Conservation (phyloP, 2,888 invertebrate genomes). For the Chloromyia formosa region DNA sequence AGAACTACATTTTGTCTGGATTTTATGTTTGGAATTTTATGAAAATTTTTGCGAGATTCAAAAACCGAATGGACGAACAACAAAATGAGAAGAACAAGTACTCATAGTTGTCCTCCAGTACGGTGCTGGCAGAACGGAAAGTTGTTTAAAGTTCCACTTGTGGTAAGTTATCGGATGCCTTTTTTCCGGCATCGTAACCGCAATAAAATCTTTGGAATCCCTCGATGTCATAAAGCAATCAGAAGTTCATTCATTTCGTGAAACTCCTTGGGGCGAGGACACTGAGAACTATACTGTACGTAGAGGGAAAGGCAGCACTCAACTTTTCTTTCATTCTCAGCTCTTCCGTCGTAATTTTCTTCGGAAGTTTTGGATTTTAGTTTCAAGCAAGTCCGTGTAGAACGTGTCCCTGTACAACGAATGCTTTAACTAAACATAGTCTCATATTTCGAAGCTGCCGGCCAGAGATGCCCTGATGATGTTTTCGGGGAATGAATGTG, state of each 20-base stretch:
- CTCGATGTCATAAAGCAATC: slow-evolving; percentile 42
- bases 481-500: not conserved
- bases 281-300: slow-evolving; percentile 1
- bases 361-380: too few species aligned
- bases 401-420: too few species aligned
- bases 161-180: slow-evolving; percentile 19
- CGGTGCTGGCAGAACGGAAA: not conserved
- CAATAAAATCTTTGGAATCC: slow-evolving; percentile 41
- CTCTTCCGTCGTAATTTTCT: too few species aligned
- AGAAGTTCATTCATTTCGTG: slow-evolving; percentile 45
- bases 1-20: not conserved
- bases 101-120: too few species aligned
- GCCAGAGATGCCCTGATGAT: too few species aligned
- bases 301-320: not conserved
- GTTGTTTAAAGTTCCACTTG: slow-evolving; percentile 28
- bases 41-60: slow-evolving; percentile 7
- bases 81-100: not conserved
- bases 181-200: slow-evolving; percentile 7
- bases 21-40: not conserved
- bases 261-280: slow-evolving; percentile 15
- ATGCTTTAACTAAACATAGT: too few species aligned
- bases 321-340: not conserved
- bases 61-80: slow-evolving; percentile 16
- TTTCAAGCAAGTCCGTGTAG: too few species aligned
- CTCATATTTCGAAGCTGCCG: too few species aligned